Evolutionary conservation across 1,140 invertebrate species (phyloP), one percentile per base, ranked within the genome.

Genomic region (Pemphigus obesinymphae): DNA sequence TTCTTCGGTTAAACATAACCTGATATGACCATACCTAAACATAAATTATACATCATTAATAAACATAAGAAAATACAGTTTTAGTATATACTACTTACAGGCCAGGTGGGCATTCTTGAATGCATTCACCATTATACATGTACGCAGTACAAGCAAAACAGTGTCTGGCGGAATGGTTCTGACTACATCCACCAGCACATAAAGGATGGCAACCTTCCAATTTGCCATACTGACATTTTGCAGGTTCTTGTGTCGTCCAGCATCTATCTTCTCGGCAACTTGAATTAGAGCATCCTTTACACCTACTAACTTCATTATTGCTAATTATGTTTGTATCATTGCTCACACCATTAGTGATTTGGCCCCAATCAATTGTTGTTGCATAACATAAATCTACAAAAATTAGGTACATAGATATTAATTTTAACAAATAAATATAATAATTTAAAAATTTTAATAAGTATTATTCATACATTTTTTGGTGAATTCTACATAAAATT

Each of bases 331-430:
- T 81, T 26, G 80, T 75, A 29, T 82, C 81, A 40, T 83, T 78
- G 23, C 58, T 58, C 13, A 78, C 82, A 7, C 82, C 80, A 4
- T 82, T 83, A 15, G 84, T 58, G 66, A 48, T 81, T 58, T 58
- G 72, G 43, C 82, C 76, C 97, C 97, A 99, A 86, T 98, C 91
- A 45, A 99, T 91, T 0, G 95, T 97, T 80, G 95, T 89, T 20
- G 93, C 91, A 87, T 94, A 97, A 86, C 97, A 99, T 3, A 99
- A 88, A 23, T 89, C 89, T 85, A 63, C 2, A 84, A 82, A 66
- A 83, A 58, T 45, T n/a, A 76, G n/a, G n/a, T n/a, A n/a, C n/a
- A n/a, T n/a, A n/a, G n/a, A n/a, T n/a, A n/a, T n/a, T n/a, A n/a
- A n/a, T n/a, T n/a, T n/a, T n/a, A n/a, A n/a, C n/a, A n/a, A n/a